phyloP scores from a whole-genome alignment of 2,113 vertebrate genomes.

The Helogale parvula region DNA sequence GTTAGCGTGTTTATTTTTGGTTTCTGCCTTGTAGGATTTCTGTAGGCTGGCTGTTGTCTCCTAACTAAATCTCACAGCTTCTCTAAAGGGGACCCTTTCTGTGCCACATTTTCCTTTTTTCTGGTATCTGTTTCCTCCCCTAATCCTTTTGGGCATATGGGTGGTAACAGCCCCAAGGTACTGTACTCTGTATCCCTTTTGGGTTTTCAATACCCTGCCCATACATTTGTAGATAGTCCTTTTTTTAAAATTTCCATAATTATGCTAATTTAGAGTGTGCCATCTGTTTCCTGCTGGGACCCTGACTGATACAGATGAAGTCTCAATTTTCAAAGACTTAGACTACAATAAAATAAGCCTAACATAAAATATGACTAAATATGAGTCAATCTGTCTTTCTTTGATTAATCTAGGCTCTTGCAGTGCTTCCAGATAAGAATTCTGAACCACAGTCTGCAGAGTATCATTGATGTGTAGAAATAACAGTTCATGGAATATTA shows the following conservation, averaged over 20 bases:
- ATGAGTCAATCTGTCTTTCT: conserved; percentile 35
- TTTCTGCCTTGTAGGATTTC: not conserved
- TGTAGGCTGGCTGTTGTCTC: not conserved
- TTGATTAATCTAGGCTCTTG: conserved; percentile 56
- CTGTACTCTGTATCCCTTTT: not conserved
- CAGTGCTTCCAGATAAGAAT: conserved; percentile 51
- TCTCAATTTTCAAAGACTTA: conserved; percentile 66
- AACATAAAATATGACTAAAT: conserved; percentile 65
- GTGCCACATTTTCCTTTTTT: not conserved
- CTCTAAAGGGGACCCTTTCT: not conserved
- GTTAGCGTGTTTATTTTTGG: conserved; percentile 42
- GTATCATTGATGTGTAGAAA: not conserved
- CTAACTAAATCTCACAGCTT: conserved; percentile 17
- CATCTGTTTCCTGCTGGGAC: conserved; percentile 64
- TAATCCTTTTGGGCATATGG: not conserved
- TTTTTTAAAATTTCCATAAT: conserved; percentile 63
- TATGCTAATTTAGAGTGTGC: conserved; percentile 55
- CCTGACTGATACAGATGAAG: conserved; percentile 51
- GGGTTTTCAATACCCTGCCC: not conserved
- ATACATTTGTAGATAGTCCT: conserved; percentile 56
- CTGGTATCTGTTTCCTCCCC: not conserved
- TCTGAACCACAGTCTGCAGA: conserved; percentile 43
- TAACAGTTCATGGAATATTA: conserved; percentile 35
- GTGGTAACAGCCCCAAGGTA: not conserved
- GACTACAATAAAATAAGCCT: conserved; percentile 53